Evolutionary conservation across 35 echinoderm and acorn worm genomes (phyloP), one percentile per base, ranked within the genome.

Genomic region (Heliocidaris tuberculata): DNA sequence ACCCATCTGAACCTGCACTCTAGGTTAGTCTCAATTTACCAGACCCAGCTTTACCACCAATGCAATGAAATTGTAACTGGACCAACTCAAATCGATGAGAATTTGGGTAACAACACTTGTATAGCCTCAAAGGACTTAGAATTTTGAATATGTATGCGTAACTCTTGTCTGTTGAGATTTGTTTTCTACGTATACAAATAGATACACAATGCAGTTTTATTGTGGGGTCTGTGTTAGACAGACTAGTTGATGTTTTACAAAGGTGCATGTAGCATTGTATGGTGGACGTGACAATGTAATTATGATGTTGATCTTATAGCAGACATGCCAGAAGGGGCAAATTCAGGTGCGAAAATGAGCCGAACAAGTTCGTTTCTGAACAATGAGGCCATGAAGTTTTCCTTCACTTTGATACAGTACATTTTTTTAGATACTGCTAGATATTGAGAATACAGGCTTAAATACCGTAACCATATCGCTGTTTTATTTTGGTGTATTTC

Each of bases 281-380:
- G 87, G 47, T 13, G 12, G 13, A 89, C 31, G 87, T 89, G 87
- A 19, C 87, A 89, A 89, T 89, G 87, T 48, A 89, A 89, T 89
- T 89, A 89, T 89, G 87, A 89, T 89, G 87, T 89, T 88, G 86
- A 88, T 31, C 9, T 31, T 31, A 17, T n/a, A 11, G 31, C 5
- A 31, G 5, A 89, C 87, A 42, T 6, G 87, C 87, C 87, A 89
- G 87, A 89, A 89, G 87, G 87, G 87, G 87, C 61, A 71, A 7
- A 78, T 5, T 78, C 65, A 78, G 21, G 65, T 78, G 65, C 27
- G 65, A 78, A n/a, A 78, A 78, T 21, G 65, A 78, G 65, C 4
- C 17, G 52, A 42, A 78, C 65, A 78, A n/a, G 65, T 78, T 78
- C 21, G 65, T 78, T 27, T 78, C 27, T 78, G 15, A 10, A 56